These are phyloP conservation scores for Hippolais icterina DNA, from an alignment of 2,113 vertebrate genomes.

Conservation along the genomic window DNA sequence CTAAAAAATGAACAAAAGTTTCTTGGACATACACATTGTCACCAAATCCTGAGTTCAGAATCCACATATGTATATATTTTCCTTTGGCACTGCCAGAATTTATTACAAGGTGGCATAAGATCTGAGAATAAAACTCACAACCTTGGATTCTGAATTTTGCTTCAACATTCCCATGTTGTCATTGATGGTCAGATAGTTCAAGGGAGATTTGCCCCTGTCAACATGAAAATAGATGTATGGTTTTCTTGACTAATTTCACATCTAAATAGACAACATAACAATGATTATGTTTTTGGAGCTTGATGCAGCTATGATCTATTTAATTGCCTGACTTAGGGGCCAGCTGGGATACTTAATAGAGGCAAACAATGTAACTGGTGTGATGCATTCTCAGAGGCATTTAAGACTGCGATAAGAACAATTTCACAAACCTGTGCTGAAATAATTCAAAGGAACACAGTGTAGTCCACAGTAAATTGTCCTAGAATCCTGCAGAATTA, in stretches of 20 bases:
- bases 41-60: background rate
- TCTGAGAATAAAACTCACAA: background rate
- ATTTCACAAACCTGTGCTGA: background rate
- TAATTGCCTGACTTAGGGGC: background rate
- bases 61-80: background rate
- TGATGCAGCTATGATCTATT: background rate
- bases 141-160: background rate
- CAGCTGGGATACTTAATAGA: background rate
- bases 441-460: conserved; percentile 1
- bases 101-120: background rate
- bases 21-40: background rate
- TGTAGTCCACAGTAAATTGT: background rate
- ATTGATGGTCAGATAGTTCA: background rate
- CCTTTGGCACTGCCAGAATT: background rate
- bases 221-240: background rate
- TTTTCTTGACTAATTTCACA: background rate
- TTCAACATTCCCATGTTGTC: background rate
- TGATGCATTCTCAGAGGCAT: background rate
- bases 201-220: background rate
- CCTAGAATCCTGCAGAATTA: background rate
- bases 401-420: background rate
- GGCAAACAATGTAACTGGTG: background rate
- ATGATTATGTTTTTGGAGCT: background rate
- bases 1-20: background rate
- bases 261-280: background rate